phyloP scores from a whole-genome alignment of 2,888 invertebrate genomes.

The Mythimna albipuncta region DNA sequence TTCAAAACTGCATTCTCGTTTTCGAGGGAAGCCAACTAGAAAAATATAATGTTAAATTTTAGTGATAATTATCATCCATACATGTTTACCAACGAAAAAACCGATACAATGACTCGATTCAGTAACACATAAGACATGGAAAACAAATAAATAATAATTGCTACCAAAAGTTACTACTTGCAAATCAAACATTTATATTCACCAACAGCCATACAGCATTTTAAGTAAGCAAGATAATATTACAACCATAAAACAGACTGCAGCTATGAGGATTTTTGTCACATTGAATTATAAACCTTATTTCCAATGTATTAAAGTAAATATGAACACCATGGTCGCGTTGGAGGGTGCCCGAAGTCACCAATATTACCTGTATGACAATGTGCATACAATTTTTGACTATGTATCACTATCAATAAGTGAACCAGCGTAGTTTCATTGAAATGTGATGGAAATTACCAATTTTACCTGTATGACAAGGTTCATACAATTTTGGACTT shows the following conservation, averaged over 20 bases:
- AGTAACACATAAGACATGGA: background rate
- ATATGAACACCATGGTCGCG: background rate
- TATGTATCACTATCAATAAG: too few species aligned
- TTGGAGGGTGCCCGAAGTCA: fast-evolving
- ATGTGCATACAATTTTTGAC: too few species aligned
- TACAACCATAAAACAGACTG: background rate
- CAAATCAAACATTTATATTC: constrained; percentile 15
- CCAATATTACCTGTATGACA: background rate
- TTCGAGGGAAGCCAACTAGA: constrained; percentile 82
- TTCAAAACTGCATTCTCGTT: constrained; percentile 82
- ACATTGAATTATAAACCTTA: background rate
- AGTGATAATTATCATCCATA: background rate
- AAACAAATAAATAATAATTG: background rate
- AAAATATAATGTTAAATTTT: constrained; percentile 20
- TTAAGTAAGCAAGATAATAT: constrained; percentile 3
- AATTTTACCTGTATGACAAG: background rate
- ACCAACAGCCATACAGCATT: background rate
- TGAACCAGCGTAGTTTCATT: background rate
- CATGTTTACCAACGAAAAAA: background rate
- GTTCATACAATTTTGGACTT: too few species aligned
- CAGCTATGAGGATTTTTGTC: background rate
- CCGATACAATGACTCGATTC: background rate
- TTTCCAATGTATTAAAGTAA: background rate
- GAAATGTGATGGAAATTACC: fast-evolving
- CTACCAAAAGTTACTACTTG: background rate